Conservation (phyloP, 2,113 vertebrate species). For the Saimiri boliviensis region DNA sequence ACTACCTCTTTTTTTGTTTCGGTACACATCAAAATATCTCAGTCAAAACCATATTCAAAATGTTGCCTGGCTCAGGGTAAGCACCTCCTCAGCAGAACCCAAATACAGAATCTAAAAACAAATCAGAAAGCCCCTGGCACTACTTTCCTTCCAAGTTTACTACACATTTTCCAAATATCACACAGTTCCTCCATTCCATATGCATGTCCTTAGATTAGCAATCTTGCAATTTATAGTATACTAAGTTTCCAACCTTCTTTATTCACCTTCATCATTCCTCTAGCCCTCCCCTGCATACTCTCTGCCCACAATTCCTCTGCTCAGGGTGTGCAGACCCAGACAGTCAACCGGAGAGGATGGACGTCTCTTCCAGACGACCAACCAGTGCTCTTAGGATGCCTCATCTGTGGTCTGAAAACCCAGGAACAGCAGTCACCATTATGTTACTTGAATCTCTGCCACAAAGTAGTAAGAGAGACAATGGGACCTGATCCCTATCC, state of each 20-base stretch:
- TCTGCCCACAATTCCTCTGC: not conserved
- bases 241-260: not conserved
- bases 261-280: not conserved
- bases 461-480: not conserved
- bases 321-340: not conserved
- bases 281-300: not conserved
- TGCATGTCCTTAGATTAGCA: not conserved
- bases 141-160: not conserved
- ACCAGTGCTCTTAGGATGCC: not conserved
- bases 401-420: not conserved
- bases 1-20: not conserved
- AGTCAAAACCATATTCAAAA: slow-evolving; percentile 6
- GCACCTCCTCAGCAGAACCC: not conserved
- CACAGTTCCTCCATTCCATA: not conserved
- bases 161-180: not conserved
- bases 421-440: not conserved
- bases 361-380: not conserved
- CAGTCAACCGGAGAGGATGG: not conserved
- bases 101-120: not conserved
- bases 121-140: not conserved
- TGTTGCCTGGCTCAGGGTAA: not conserved
- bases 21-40: slow-evolving; percentile 12
- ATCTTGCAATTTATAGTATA: not conserved
- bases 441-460: not conserved
- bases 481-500: not conserved